Percentiles rank a stretch among this genome's conserved stretches.
Evolutionary conservation across 2,113 vertebrate species (phyloP).

Genomic region (Pseudopodoces humilis): DNA sequence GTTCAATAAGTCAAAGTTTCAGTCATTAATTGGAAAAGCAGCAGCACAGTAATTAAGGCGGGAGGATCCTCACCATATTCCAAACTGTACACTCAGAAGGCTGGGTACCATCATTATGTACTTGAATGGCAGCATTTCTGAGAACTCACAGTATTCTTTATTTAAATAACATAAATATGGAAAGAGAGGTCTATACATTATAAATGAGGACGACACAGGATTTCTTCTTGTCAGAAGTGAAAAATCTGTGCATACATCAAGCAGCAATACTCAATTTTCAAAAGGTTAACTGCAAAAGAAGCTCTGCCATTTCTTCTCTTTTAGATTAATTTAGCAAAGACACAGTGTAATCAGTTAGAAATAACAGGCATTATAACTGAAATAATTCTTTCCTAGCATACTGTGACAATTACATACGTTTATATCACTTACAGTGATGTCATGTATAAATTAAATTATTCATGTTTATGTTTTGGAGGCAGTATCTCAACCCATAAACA

Average conservation of each 20-base stretch:
- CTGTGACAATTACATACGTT: not conserved
- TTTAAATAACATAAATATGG: not conserved
- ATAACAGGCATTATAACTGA: not conserved
- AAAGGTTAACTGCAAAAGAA: not conserved
- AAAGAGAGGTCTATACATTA: not conserved
- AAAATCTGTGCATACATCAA: not conserved
- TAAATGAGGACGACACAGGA: not conserved
- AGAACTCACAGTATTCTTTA: not conserved
- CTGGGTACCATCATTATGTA: not conserved
- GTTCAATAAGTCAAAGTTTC: not conserved
- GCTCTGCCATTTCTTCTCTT: not conserved
- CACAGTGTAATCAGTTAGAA: not conserved
- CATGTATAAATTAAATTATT: not conserved
- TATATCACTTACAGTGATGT: not conserved
- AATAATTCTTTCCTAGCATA: not conserved
- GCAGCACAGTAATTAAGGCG: not conserved
- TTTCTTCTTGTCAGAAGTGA: constrained; percentile 1
- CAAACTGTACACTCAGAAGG: not conserved
- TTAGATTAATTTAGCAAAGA: not conserved
- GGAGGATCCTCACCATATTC: not conserved
- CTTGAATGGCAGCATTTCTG: not conserved
- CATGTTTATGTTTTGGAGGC: not conserved
- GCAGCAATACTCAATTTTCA: not conserved
- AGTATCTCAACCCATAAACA: not conserved
- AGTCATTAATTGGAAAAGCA: not conserved